phyloP scores from a whole-genome alignment of 2,113 vertebrate genomes.

The Apus apus region DNA sequence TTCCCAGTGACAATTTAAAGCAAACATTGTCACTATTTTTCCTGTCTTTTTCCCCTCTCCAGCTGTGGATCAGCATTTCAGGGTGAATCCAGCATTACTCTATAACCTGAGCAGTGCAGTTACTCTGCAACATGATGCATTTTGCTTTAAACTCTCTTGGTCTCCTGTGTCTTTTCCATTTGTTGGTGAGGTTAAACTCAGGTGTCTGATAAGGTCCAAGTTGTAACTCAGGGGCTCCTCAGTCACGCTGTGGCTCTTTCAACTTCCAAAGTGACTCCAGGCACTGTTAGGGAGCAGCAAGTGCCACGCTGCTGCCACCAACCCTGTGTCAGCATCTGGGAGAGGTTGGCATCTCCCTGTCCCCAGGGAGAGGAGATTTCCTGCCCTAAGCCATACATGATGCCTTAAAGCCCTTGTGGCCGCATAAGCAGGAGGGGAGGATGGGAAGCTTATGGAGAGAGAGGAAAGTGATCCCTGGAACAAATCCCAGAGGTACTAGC shows the following conservation, averaged over 20 bases:
- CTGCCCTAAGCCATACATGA: not conserved
- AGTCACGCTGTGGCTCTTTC: not conserved
- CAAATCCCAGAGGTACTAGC: not conserved
- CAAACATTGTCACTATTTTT: not conserved
- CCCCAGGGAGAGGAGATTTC: not conserved
- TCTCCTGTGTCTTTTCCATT: accelerated
- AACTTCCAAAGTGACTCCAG: not conserved
- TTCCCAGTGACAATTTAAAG: not conserved
- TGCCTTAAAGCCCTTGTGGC: not conserved
- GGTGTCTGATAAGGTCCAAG: not conserved
- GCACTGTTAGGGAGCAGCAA: too few species aligned
- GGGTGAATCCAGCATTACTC: not conserved
- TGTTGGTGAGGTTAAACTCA: not conserved
- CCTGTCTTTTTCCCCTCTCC: not conserved
- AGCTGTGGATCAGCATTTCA: not conserved
- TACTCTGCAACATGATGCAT: not conserved
- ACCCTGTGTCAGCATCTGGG: not conserved
- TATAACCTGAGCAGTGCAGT: not conserved
- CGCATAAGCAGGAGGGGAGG: not conserved
- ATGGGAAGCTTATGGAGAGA: not conserved
- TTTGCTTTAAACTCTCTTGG: not conserved
- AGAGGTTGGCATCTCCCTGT: not conserved
- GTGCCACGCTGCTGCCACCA: not conserved
- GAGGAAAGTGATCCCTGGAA: not conserved
- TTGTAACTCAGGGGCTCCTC: accelerated